Evolutionary conservation across 2,888 invertebrate species (phyloP), one percentile per base, ranked within the genome.

Genomic region (Clostera curtula): DNA sequence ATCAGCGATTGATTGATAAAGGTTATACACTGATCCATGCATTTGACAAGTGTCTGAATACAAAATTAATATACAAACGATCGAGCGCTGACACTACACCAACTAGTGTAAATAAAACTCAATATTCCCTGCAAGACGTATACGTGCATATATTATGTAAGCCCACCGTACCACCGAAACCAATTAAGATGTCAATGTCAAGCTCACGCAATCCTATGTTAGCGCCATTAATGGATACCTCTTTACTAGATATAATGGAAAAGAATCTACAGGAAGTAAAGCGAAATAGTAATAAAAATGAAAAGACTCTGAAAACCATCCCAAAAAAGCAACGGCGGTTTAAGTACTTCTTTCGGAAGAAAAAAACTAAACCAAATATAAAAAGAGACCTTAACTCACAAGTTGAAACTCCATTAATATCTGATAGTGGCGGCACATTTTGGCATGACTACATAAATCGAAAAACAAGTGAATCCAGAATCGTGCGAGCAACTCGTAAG

Each of bases 81-180:
- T 38, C 41, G 6, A 11, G 7, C 7, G 7, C n/a, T 1, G 20
- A 15, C n/a, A 19, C 8, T 4, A 34, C 29, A 12, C 35, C 35
- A 7, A 40, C 31, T 6, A 43, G 42, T 3, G 2, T 31, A 3
- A 8, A 45, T 2, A 56, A 62, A 36, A 57, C 54, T 13, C 43
- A 65, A 0, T 74, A 73, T 36, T 58, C 73, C 3, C 46, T 74
- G 0, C 73, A 72, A 29, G 69, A 71, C 36, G 61, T 74, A 4
- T 70, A 65, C 40, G 68, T 75, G 3, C 74, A 74, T 32, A 68
- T 74, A 5, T 67, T 75, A 31, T 73, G 72, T 36, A 55, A 56
- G 6, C 50, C 63, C 8, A 50, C 3, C 15, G 24, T 6, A 10
- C 23, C 3, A 3, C 11, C 1, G 25, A 31, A 8, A 10, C 20